These are phyloP conservation scores for Plagodis pulveraria DNA, from an alignment of 2,888 invertebrate genomes.

Conservation along the genomic window DNA sequence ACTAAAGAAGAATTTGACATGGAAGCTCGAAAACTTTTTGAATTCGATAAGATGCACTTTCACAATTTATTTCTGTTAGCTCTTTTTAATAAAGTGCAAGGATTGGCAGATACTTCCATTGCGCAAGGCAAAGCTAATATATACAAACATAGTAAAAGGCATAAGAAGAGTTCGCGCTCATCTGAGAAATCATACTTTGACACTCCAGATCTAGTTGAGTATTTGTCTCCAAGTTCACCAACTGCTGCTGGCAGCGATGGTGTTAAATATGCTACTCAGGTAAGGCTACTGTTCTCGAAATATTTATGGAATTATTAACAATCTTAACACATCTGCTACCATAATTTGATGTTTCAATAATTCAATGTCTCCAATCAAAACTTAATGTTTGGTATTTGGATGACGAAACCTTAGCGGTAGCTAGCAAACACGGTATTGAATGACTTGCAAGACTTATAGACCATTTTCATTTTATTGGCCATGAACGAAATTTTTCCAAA, in stretches of 20 bases:
- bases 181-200: slow-evolving; percentile 86
- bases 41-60: slow-evolving; percentile 89
- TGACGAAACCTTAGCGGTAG: too few relatives aligned
- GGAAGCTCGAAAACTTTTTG: slow-evolving; percentile 91
- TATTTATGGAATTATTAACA: too few relatives aligned
- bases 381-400: too few relatives aligned
- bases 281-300: slow-evolving; percentile 31
- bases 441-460: too few relatives aligned
- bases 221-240: slow-evolving; percentile 83
- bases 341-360: too few relatives aligned
- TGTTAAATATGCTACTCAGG: slow-evolving; percentile 79
- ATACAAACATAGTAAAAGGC: slow-evolving; percentile 72
- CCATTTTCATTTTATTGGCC: too few relatives aligned
- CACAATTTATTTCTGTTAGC: slow-evolving; percentile 95
- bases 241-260: slow-evolving; percentile 80
- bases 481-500: too few relatives aligned
- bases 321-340: too few relatives aligned
- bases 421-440: too few relatives aligned
- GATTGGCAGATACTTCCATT: slow-evolving; percentile 75
- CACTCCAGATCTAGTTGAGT: slow-evolving; percentile 85
- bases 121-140: slow-evolving; percentile 73
- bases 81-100: slow-evolving; percentile 90
- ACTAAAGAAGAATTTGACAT: slow-evolving; percentile 94
- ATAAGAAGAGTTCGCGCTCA: slow-evolving; percentile 82
- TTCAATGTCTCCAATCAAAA: too few relatives aligned